Evolutionary conservation across 2,797 vertebrate species (phyloP), one percentile per base, ranked within the genome.

Genomic region (Coracias cyanogaster): DNA sequence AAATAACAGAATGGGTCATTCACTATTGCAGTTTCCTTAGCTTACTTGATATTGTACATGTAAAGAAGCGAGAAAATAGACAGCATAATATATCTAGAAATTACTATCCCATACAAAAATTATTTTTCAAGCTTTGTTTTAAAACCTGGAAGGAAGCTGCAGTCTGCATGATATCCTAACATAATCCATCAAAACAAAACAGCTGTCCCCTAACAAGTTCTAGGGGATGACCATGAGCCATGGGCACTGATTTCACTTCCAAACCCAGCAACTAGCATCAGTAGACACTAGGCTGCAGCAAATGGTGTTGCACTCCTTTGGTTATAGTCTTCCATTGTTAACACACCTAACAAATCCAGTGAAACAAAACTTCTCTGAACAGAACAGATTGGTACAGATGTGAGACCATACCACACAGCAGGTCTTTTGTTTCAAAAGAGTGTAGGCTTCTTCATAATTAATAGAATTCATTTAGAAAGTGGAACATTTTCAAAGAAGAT

Each of bases 1-100:
- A 92, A 92, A 86, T n/a, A 92, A 61, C 62, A 73, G 84, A 94
- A 94, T 37, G 70, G 57, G n/a, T 85, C 52, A 90, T 96, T 94
- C 88, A 81, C 72, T 93, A 82, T 18, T 77, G 67, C 87, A 78
- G 41, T 82, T 97, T 91, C 67, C 54, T 69, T 96, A 92, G 70
- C n/a, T 95, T 96, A 86, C 72, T 84, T 91, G 28, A 61, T 89
- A 51, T 52, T 86, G 87, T 91, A 77, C 19, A 9, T 41, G 21
- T 86, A 82, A 94, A 87, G 89, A 86, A 73, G 51, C 94, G 64
- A 78, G 35, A 92, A 96, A 93, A 83, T 17, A 78, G 22, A 45
- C 25, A 73, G 54, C 60, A 72, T 64, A 93, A 90, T 82, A 57
- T 64, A 92, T 61, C 22, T 84, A 64, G 51, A 67, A 94, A 94